phyloP scores from a whole-genome alignment of 2,797 vertebrate species.

The Melanotaenia trifasciata region DNA sequence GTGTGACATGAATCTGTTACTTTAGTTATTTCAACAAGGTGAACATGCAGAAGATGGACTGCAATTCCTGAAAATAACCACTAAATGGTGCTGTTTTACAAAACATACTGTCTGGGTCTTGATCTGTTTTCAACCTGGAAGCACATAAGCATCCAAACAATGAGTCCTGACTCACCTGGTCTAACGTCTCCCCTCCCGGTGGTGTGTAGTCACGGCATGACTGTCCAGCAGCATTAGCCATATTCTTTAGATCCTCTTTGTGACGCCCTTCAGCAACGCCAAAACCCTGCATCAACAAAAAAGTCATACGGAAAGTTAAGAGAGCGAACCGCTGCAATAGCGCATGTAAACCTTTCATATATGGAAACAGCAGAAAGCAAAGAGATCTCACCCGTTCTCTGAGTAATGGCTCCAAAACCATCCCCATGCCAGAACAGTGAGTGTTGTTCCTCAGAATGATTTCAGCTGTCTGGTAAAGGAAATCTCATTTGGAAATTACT shows the following conservation, averaged over 20 bases:
- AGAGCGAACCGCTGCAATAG: fast-evolving
- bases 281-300: slow-evolving; percentile 83
- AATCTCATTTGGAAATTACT: slow-evolving; percentile 35
- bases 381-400: slow-evolving; percentile 78
- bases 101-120: slow-evolving; percentile 7
- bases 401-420: slow-evolving; percentile 80
- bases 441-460: slow-evolving; percentile 78
- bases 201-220: slow-evolving; percentile 90
- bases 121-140: background rate
- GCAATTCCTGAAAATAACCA: slow-evolving; percentile 30
- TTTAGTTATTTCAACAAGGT: background rate
- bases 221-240: slow-evolving; percentile 91
- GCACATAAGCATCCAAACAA: background rate
- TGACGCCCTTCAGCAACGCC: slow-evolving; percentile 90
- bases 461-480: slow-evolving; percentile 79
- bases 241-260: slow-evolving; percentile 88
- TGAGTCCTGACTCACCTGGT: slow-evolving; percentile 83
- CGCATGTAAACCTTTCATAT: background rate
- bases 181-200: slow-evolving; percentile 91
- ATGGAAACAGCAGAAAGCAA: background rate
- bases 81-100: slow-evolving; percentile 43
- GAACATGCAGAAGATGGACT: background rate
- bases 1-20: no score
- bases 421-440: slow-evolving; percentile 70
- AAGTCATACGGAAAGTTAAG: background rate